Conservation (phyloP, 2,888 invertebrate genomes). For the Oeneis ivallda region DNA sequence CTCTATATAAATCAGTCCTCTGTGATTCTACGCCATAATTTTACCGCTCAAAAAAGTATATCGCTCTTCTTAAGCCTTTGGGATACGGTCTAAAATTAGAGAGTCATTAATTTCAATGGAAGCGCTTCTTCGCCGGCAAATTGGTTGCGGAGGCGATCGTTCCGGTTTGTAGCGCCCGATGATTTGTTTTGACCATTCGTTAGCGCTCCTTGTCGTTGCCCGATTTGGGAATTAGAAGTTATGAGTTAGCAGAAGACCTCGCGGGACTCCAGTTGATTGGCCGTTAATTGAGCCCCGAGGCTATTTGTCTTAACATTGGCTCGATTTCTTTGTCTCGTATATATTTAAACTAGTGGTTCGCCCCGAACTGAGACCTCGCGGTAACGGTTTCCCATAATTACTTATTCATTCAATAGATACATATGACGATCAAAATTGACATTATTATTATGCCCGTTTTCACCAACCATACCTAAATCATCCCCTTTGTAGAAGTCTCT, state of each 20-base stretch:
- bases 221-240: slow-evolving; percentile 29
- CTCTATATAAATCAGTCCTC: slow-evolving; percentile 58
- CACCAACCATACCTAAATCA: too few species aligned
- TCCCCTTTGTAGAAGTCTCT: too few species aligned
- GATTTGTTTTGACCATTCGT: slow-evolving; percentile 65
- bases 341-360: too few species aligned
- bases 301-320: slow-evolving; percentile 3
- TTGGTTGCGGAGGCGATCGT: slow-evolving; percentile 47
- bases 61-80: slow-evolving; percentile 29
- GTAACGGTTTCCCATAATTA: too few species aligned
- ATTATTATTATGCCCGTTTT: too few species aligned
- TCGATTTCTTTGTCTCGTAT: slow-evolving; percentile 6
- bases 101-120: slow-evolving; percentile 16
- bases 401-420: too few species aligned
- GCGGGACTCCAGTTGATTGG: slow-evolving; percentile 8
- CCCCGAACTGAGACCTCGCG: too few species aligned
- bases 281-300: slow-evolving; percentile 3
- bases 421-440: too few species aligned
- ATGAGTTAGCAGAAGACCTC: slow-evolving; percentile 10
- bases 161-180: slow-evolving; percentile 51
- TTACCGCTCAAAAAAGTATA: slow-evolving; percentile 35
- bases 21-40: slow-evolving; percentile 47
- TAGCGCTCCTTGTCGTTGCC: slow-evolving; percentile 52
- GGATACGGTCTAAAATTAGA: slow-evolving; percentile 32
- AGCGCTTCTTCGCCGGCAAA: slow-evolving; percentile 23